phyloP scores from a whole-genome alignment of 2,113 vertebrate genomes.

The Dendrocopos noguchii region DNA sequence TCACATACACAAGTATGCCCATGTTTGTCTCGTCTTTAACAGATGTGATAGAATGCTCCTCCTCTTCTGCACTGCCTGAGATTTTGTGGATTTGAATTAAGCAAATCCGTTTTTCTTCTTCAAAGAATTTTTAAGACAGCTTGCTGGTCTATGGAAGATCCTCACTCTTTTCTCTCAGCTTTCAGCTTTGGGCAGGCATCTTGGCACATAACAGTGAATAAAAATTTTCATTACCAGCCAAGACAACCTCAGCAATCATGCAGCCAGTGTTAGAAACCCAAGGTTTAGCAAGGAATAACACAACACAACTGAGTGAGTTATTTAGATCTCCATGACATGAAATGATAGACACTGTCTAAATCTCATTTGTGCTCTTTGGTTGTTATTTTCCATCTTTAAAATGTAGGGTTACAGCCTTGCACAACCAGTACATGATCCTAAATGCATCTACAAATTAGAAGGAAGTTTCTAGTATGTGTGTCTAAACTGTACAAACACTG shows the following conservation, averaged over 20 bases:
- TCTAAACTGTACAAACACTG: background rate
- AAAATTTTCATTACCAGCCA: background rate
- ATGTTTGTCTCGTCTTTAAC: fast-evolving
- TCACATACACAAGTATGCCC: fast-evolving
- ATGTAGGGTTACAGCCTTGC: background rate
- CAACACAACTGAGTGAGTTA: background rate
- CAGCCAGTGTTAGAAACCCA: background rate
- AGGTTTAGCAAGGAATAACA: background rate
- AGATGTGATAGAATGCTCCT: background rate
- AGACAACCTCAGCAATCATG: background rate
- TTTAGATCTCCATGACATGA: background rate
- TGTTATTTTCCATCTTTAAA: background rate
- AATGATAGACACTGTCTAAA: background rate
- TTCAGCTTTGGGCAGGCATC: background rate
- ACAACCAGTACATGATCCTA: background rate
- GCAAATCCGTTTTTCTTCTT: background rate
- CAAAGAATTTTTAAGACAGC: background rate
- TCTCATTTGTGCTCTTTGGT: background rate
- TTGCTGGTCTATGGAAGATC: background rate
- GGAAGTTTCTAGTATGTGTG: background rate
- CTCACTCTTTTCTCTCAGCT: background rate
- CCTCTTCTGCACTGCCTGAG: background rate
- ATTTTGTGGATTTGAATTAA: background rate
- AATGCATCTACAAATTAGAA: background rate
- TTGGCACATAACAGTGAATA: background rate